Conservation (phyloP, 2,113 vertebrate genomes). For the Gymnogyps californianus region DNA sequence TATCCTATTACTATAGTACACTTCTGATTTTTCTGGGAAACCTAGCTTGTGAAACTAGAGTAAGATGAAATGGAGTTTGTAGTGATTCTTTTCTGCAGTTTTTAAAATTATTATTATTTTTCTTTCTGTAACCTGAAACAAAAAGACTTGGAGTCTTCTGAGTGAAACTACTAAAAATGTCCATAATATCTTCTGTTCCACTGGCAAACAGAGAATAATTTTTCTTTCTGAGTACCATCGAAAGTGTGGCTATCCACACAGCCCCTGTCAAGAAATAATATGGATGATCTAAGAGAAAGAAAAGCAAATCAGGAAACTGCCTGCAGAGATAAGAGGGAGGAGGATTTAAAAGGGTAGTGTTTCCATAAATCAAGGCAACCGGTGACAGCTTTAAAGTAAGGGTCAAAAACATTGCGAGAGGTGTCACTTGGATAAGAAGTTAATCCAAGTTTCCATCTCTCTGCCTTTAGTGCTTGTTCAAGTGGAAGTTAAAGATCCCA, state of each 20-base stretch:
- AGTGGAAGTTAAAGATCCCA: constrained; percentile 63
- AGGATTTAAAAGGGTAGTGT: constrained; percentile 62
- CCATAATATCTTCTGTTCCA: neutral
- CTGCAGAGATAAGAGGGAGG: constrained; percentile 60
- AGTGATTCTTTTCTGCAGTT: neutral
- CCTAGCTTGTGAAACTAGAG: neutral
- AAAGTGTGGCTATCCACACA: constrained; percentile 58
- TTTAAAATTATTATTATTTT: neutral
- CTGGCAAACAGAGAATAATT: constrained; percentile 12
- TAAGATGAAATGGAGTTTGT: neutral
- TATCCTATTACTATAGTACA: neutral
- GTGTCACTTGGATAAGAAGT: constrained; percentile 60
- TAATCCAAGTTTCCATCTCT: constrained; percentile 61
- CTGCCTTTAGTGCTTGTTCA: constrained; percentile 59
- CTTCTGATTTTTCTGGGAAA: constrained; percentile 31
- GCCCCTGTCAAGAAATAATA: constrained; percentile 40
- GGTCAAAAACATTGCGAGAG: constrained; percentile 66
- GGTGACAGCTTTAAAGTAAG: constrained; percentile 64
- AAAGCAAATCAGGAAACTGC: constrained; percentile 67
- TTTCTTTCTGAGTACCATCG: neutral
- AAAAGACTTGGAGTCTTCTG: neutral
- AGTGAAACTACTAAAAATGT: neutral
- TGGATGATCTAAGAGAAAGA: constrained; percentile 57
- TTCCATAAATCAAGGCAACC: constrained; percentile 62
- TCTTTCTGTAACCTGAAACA: neutral